These are phyloP conservation scores for Mobula birostris DNA, from an alignment of 2,113 vertebrate genomes.

Conservation along the genomic window DNA sequence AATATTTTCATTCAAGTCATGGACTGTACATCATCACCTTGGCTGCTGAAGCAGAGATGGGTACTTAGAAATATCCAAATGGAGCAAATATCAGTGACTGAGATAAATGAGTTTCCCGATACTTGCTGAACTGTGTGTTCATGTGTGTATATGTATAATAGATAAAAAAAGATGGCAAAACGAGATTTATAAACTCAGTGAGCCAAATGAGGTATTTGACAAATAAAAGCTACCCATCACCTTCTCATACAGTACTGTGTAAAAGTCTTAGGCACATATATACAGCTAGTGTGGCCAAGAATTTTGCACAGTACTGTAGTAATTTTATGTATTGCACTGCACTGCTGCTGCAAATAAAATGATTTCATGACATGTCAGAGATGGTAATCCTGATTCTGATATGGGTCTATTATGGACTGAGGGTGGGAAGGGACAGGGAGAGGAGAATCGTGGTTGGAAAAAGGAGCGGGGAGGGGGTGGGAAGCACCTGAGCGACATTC, in stretches of 20 bases:
- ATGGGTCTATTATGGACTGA: too few species aligned
- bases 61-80: not conserved
- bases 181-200: not conserved
- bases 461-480: too few species aligned
- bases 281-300: too few species aligned
- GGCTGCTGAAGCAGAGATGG: conserved; percentile 19
- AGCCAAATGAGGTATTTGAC: not conserved
- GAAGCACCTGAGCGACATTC: too few species aligned
- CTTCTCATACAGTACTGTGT: not conserved
- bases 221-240: not conserved
- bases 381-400: too few species aligned
- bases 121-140: not conserved
- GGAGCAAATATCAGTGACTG: conserved; percentile 11
- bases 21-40: not conserved
- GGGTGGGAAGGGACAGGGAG: too few species aligned
- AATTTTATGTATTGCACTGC: too few species aligned
- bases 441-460: too few species aligned
- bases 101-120: conserved; percentile 14
- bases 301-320: too few species aligned
- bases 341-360: too few species aligned
- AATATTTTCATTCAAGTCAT: conserved; percentile 28
- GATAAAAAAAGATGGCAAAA: not conserved
- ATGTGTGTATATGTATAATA: not conserved
- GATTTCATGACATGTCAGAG: too few species aligned
- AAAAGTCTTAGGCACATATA: too few species aligned